Evolutionary conservation across 2,797 vertebrate genomes (phyloP).

Genomic region (Malurus splendens): DNA sequence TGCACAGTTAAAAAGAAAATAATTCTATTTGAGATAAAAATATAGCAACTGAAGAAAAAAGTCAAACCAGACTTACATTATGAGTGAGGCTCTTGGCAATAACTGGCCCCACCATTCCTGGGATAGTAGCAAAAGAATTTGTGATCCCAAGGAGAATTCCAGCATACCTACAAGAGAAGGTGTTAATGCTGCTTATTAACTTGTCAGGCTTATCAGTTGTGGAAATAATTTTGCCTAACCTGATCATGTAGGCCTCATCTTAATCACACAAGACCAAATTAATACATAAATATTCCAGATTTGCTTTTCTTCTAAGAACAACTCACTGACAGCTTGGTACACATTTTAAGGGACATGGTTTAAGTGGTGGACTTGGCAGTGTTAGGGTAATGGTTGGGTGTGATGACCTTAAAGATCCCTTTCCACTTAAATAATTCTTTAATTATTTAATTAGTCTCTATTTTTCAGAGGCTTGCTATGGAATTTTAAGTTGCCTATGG

Average conservation of each 20-base stretch:
- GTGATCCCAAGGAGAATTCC: constrained; percentile 96
- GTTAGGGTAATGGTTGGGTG: background rate
- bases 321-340: background rate
- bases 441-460: background rate
- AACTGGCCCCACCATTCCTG: constrained; percentile 94
- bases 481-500: background rate
- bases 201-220: background rate
- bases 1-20: background rate
- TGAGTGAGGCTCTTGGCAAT: constrained; percentile 86
- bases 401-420: background rate
- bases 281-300: background rate
- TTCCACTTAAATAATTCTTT: background rate
- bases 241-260: background rate
- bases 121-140: constrained; percentile 96
- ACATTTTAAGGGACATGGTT: background rate
- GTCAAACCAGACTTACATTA: constrained; percentile 76
- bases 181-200: background rate
- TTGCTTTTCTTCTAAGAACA: background rate
- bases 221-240: background rate
- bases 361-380: background rate
- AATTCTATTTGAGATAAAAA: background rate
- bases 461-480: background rate
- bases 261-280: background rate
- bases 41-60: background rate
- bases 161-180: constrained; percentile 81